These are phyloP conservation scores for Chaetops frenatus DNA, from an alignment of 2,113 vertebrate genomes.

Conservation along the genomic window DNA sequence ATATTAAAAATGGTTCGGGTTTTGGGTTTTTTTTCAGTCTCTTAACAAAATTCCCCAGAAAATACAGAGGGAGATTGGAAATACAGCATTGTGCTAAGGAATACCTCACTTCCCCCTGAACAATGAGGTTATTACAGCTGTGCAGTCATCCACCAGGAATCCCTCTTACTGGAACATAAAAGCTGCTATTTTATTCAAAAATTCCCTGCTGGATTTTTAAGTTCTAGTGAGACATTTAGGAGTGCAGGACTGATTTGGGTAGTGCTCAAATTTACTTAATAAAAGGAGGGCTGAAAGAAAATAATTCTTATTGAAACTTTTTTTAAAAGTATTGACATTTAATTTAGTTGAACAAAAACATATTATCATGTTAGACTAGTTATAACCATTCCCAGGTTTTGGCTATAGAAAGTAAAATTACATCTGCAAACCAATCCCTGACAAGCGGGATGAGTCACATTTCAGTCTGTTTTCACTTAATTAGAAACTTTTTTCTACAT, in stretches of 20 bases:
- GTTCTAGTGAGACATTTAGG: background rate
- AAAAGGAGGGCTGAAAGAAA: background rate
- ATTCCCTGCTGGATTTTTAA: background rate
- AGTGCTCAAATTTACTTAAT: background rate
- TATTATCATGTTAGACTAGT: background rate
- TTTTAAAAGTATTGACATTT: background rate
- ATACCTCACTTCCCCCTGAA: background rate
- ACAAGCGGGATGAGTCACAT: slow-evolving; percentile 45
- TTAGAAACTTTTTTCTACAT: slow-evolving; percentile 47
- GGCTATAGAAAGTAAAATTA: slow-evolving; percentile 25
- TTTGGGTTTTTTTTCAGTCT: background rate
- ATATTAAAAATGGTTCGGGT: background rate
- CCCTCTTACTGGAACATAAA: background rate
- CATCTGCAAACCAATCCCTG: slow-evolving; percentile 56
- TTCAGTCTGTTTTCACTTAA: slow-evolving; percentile 62
- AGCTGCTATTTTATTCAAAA: background rate
- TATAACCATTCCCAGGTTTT: slow-evolving; percentile 14
- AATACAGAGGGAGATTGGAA: background rate
- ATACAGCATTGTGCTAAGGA: background rate
- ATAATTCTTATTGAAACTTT: background rate
- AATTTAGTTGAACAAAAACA: background rate
- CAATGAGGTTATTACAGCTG: background rate
- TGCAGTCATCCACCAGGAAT: background rate
- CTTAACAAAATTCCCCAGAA: background rate
- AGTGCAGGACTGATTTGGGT: background rate